Base-by-base conservation (phyloP, 1,140 invertebrate species). In the Octopus sinensis region DNA sequence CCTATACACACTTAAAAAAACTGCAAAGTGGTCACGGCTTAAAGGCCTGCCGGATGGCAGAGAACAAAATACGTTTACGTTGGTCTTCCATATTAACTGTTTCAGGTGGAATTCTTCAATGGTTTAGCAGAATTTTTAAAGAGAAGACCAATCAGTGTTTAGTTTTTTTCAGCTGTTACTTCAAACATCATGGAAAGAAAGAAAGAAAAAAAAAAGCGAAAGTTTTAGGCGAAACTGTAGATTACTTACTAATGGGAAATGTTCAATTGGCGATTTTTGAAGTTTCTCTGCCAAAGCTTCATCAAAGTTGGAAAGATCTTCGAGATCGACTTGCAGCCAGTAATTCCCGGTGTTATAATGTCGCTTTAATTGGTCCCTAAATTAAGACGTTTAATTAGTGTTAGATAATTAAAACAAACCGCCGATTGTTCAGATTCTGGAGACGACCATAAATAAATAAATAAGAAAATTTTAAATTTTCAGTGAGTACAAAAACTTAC, bases 241-340 rank as follows among this genome's bases (percentile, higher is more conserved):
- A 23, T 71, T 71, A n/a, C 86, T 90, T 91, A 94, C 94, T 83
- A 99, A 93, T 6, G 97, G 95, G 54, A 99, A 91, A 92, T 96
- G 95, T 89, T 99, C 97, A 13, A 96, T 93, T 0, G 98, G 98
- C 83, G 95, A 93, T 88, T 98, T 98, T 83, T 94, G 94, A 7
- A 99, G 89, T 89, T 97, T 97, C 86, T 98, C 97, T 4, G 96
- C 96, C 52, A 99, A 91, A 17, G 94, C 93, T 91, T 99, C 97
- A 92, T 99, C 96, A 92, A 96, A 99, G 87, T 95, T 96, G 43
- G 94, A 93, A 53, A 99, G 91, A 93, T 99, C 97, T 92, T 98
- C 96, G 82, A 99, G 92, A 88, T 96, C 96, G 76, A 99, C 94
- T 90, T 99, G 96, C 12, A 99, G 89, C 92, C 93, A 98, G 89